Conservation (phyloP, 2,888 invertebrate genomes). For the Cephus sareptanus region DNA sequence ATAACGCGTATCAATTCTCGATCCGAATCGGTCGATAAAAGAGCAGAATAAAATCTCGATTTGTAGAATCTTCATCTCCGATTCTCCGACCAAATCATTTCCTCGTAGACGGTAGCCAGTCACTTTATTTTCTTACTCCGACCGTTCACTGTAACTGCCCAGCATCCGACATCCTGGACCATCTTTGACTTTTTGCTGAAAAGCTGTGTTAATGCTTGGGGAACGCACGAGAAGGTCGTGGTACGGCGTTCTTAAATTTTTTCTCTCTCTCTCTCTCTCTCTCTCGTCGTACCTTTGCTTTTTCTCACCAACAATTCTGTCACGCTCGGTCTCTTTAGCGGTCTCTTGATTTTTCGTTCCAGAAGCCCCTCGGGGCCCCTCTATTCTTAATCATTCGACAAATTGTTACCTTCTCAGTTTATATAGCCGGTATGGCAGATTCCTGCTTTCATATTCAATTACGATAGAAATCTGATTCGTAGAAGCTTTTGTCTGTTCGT, state of each 20-base stretch:
- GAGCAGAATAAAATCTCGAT: not conserved
- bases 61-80: not conserved
- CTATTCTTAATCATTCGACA: not conserved
- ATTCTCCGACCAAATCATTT: not conserved
- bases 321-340: not conserved
- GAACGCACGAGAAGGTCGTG: not conserved
- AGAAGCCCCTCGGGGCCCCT: no score
- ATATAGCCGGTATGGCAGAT: not conserved
- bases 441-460: not conserved
- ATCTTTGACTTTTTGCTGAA: not conserved
- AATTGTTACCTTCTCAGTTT: not conserved
- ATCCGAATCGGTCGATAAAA: not conserved
- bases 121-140: not conserved
- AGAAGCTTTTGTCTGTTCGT: not conserved
- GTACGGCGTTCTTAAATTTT: constrained; percentile 18
- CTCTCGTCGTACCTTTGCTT: not conserved
- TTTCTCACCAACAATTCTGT: not conserved
- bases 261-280: constrained; percentile 17
- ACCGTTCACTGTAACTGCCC: not conserved
- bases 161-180: not conserved
- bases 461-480: not conserved
- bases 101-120: not conserved
- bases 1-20: no score
- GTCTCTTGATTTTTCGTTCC: not conserved
- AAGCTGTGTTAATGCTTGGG: not conserved